These are phyloP conservation scores for Hylaeus anthracinus DNA, from an alignment of 1,140 invertebrate genomes.

Conservation along the genomic window DNA sequence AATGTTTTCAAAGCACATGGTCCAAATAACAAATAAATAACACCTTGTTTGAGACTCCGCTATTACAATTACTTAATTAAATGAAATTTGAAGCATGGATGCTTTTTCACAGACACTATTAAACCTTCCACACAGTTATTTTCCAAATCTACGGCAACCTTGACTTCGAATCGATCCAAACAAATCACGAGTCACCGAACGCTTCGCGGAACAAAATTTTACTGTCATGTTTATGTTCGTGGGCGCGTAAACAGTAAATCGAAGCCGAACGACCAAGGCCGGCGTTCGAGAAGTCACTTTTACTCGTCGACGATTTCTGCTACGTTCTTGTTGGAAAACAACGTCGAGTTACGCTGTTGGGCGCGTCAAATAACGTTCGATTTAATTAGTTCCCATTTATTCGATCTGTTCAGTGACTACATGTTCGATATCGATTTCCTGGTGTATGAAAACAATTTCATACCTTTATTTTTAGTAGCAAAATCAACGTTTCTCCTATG, in stretches of 20 bases:
- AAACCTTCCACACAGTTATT: background rate
- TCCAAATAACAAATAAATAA: too few species aligned
- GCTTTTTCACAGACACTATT: background rate
- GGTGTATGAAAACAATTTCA: background rate
- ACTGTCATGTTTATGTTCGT: background rate
- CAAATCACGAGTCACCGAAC: conserved; percentile 19
- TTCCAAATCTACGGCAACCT: conserved; percentile 24
- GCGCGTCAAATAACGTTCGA: background rate
- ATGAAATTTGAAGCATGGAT: too few species aligned
- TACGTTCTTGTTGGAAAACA: conserved; percentile 4
- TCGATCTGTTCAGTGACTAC: background rate
- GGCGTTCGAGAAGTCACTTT: conserved; percentile 8
- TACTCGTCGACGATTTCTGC: background rate
- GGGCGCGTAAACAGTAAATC: conserved; percentile 28
- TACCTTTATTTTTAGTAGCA: background rate
- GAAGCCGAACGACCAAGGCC: conserved; percentile 9
- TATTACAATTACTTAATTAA: too few species aligned
- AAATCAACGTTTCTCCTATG: too few species aligned
- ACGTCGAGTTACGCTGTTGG: conserved; percentile 11
- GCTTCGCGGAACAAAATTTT: conserved; percentile 15
- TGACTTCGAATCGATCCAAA: conserved; percentile 36
- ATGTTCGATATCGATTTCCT: background rate
- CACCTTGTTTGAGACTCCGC: too few species aligned
- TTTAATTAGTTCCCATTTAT: conserved; percentile 25
- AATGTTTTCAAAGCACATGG: too few species aligned